A percentile compares a stretch with the other conserved stretches of the same genome.
Evolutionary conservation across 1,140 invertebrate genomes (phyloP).

Genomic region (Oedothorax gibbosus): DNA sequence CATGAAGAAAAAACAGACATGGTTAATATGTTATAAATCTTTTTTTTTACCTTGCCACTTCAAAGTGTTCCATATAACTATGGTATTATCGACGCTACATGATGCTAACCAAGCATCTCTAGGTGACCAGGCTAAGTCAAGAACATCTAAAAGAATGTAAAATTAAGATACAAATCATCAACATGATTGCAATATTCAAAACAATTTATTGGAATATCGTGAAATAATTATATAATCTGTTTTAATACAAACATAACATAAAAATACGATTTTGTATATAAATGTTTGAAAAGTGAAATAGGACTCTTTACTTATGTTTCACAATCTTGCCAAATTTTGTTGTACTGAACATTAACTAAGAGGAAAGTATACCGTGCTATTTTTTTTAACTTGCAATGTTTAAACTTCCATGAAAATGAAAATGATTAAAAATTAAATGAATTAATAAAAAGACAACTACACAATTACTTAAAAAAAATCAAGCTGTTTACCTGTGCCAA

Average conservation of each 20-base stretch:
- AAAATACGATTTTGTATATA: background rate
- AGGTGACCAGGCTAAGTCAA: slow-evolving; percentile 96
- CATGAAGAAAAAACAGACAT: too few species aligned
- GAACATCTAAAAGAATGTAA: slow-evolving; percentile 75
- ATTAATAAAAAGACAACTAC: too few species aligned
- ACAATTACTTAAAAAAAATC: too few species aligned
- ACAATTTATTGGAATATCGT: background rate
- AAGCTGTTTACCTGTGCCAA: too few species aligned
- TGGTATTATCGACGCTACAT: slow-evolving; percentile 94
- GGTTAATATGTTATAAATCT: slow-evolving; percentile 14
- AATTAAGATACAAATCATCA: background rate
- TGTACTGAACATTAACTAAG: too few species aligned
- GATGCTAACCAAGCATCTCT: slow-evolving; percentile 92
- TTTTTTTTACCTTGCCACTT: slow-evolving; percentile 79
- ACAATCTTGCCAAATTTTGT: too few species aligned
- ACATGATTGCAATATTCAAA: too few species aligned
- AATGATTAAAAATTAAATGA: too few species aligned
- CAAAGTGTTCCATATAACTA: slow-evolving; percentile 95
- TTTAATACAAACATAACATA: background rate
- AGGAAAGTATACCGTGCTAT: too few species aligned
- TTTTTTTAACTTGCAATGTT: too few species aligned
- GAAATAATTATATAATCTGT: background rate
- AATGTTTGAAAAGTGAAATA: background rate
- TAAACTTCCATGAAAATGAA: too few species aligned
- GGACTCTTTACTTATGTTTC: too few species aligned